These are phyloP conservation scores for Aurelia sp. DNA, from an alignment of 30 jellyfish, hydroid and myxozoan genomes.

Conservation along the genomic window DNA sequence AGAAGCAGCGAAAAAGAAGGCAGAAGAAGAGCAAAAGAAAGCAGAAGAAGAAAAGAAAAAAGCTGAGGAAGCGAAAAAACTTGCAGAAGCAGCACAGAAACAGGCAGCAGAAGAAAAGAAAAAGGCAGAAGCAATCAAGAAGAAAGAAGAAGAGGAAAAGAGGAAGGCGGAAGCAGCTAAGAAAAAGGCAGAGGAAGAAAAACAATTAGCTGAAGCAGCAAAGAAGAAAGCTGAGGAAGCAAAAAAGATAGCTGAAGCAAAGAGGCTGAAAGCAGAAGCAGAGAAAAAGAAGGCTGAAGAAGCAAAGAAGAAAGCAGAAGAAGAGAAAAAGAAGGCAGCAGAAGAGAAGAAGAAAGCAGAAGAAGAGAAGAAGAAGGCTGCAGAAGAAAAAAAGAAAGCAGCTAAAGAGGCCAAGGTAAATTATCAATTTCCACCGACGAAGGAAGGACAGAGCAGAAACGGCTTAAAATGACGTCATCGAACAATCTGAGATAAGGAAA, in stretches of 20 bases:
- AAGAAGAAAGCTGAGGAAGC: constrained; percentile 11
- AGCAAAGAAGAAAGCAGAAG: constrained; percentile 41
- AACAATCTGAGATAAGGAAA: no score
- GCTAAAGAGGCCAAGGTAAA: not conserved
- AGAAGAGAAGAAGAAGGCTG: constrained; percentile 31
- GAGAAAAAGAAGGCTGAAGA: constrained; percentile 43
- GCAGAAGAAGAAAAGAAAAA: constrained; percentile 53
- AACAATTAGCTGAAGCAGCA: constrained; percentile 1
- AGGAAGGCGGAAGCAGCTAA: constrained; percentile 10
- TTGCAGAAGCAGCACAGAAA: constrained; percentile 36
- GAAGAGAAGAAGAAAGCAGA: constrained; percentile 41
- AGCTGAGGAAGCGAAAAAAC: constrained; percentile 49
- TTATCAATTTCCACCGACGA: not conserved
- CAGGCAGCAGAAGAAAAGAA: constrained; percentile 16
- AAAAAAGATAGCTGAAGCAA: constrained; percentile 1
- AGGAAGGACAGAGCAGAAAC: no score
- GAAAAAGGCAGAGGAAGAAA: constrained; percentile 33
- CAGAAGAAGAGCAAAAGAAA: constrained; percentile 18
- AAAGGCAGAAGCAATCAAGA: constrained; percentile 10
- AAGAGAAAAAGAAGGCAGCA: constrained; percentile 24
- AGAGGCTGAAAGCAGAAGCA: constrained; percentile 6
- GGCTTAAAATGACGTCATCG: no score
- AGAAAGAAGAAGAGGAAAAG: constrained; percentile 6
- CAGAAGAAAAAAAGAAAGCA: constrained; percentile 14
- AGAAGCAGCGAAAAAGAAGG: constrained; percentile 15